Conservation (phyloP, 30 jellyfish, hydroid and myxozoan species). For the Aurelia sp. region DNA sequence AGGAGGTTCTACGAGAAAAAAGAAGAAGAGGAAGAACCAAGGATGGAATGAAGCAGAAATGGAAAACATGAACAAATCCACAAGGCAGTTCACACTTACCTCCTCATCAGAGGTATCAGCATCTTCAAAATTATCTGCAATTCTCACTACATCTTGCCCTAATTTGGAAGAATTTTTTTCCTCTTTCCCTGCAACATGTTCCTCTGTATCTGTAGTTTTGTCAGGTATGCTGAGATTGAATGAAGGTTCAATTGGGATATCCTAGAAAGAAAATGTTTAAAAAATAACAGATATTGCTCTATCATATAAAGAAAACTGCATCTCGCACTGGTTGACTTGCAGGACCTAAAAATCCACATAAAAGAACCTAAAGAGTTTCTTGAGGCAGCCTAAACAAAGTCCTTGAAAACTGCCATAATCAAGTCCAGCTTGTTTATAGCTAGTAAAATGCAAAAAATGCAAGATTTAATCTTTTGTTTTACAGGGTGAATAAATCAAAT, state of each 20-base stretch:
- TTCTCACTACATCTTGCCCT: neutral
- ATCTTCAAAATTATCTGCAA: conserved; percentile 67
- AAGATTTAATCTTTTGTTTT: too few relatives aligned
- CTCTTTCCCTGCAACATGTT: neutral
- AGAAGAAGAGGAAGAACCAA: too few relatives aligned
- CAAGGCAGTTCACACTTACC: conserved; percentile 34
- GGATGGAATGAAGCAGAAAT: too few relatives aligned
- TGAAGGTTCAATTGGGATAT: conserved; percentile 10
- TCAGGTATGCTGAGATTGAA: conserved; percentile 1
- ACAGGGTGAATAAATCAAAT: too few relatives aligned
- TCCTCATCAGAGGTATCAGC: conserved; percentile 99
- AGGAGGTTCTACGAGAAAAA: too few relatives aligned
- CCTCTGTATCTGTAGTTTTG: neutral
- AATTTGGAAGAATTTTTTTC: neutral
- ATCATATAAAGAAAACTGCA: neutral
- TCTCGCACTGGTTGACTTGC: neutral
- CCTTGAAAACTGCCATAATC: too few relatives aligned
- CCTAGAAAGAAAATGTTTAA: neutral
- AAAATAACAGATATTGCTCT: neutral
- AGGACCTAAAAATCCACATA: too few relatives aligned
- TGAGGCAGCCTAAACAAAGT: too few relatives aligned
- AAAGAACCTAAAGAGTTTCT: too few relatives aligned
- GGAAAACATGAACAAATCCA: too few relatives aligned
- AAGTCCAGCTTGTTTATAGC: too few relatives aligned
- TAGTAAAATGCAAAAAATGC: too few relatives aligned